These are phyloP conservation scores for Arvicanthis niloticus DNA, from an alignment of 2,113 vertebrate species.

Conservation along the genomic window DNA sequence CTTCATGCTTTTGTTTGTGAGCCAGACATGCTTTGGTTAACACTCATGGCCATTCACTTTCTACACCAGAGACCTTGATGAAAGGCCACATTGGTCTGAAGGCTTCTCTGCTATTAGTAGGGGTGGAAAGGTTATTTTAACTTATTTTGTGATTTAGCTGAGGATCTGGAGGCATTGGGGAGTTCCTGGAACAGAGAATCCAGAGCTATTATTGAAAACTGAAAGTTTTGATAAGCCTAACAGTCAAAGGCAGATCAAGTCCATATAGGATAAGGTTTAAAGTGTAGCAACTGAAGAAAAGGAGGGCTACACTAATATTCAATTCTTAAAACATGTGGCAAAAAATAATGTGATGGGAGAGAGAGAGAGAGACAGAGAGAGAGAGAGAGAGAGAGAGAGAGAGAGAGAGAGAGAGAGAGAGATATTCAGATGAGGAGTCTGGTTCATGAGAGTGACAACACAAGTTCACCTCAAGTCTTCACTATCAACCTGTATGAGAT, in stretches of 20 bases:
- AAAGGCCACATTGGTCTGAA: slow-evolving; percentile 49
- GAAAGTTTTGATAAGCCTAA: slow-evolving; percentile 55
- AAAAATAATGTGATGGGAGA: slow-evolving; percentile 29
- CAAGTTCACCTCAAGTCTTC: background rate
- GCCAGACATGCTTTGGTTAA: slow-evolving; percentile 56
- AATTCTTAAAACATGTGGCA: background rate
- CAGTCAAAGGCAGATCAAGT: slow-evolving; percentile 50
- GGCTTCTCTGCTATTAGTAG: slow-evolving; percentile 48
- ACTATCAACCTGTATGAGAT: background rate
- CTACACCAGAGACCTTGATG: slow-evolving; percentile 61
- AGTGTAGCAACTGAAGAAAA: slow-evolving; percentile 42
- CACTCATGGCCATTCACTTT: slow-evolving; percentile 5
- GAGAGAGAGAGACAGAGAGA: background rate
- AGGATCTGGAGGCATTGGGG: slow-evolving; percentile 41
- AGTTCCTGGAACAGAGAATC: slow-evolving; percentile 34
- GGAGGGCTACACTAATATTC: slow-evolving; percentile 1
- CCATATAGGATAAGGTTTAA: background rate
- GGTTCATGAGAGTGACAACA: background rate
- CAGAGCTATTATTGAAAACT: slow-evolving; percentile 63
- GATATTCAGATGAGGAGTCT: no score
- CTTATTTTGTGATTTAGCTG: slow-evolving; percentile 60
- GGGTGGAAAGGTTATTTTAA: slow-evolving; percentile 57
- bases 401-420: background rate
- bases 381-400: background rate
- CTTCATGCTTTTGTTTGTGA: background rate